phyloP scores from a whole-genome alignment of 2,797 vertebrate species.

The Coendou prehensilis region DNA sequence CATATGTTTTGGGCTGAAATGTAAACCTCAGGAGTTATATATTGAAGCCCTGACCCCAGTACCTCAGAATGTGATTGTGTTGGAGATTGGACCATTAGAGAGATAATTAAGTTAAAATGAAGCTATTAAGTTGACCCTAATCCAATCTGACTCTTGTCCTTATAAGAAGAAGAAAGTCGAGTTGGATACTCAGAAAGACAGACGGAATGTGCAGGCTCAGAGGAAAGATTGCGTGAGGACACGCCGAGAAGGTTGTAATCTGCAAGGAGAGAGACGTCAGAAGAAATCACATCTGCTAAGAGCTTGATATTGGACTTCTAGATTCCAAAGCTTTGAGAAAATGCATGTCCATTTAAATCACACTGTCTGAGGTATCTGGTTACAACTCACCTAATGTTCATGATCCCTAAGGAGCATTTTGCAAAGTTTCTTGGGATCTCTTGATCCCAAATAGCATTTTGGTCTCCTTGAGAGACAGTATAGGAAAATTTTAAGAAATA shows the following conservation, averaged over 20 bases:
- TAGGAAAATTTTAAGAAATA: neutral
- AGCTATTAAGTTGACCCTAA: neutral
- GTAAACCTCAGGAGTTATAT: neutral
- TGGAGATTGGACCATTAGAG: neutral
- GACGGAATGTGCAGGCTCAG: fast-evolving
- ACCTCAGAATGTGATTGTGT: neutral
- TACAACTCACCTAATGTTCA: neutral
- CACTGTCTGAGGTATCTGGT: neutral
- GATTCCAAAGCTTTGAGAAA: neutral
- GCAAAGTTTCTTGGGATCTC: neutral
- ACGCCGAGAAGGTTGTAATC: neutral
- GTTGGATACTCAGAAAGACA: neutral
- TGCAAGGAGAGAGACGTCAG: neutral
- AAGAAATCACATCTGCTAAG: neutral
- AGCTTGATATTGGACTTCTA: neutral
- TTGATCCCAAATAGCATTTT: neutral
- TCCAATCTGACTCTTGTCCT: neutral
- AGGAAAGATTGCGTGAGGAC: neutral
- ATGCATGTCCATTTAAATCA: neutral
- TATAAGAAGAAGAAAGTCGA: neutral
- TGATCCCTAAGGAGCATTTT: neutral
- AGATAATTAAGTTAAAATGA: neutral
- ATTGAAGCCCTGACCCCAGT: neutral
- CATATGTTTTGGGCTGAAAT: neutral
- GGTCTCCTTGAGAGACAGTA: neutral